Evolutionary conservation across 2,113 vertebrate species (phyloP).

Genomic region (Cynopterus brachyotis): DNA sequence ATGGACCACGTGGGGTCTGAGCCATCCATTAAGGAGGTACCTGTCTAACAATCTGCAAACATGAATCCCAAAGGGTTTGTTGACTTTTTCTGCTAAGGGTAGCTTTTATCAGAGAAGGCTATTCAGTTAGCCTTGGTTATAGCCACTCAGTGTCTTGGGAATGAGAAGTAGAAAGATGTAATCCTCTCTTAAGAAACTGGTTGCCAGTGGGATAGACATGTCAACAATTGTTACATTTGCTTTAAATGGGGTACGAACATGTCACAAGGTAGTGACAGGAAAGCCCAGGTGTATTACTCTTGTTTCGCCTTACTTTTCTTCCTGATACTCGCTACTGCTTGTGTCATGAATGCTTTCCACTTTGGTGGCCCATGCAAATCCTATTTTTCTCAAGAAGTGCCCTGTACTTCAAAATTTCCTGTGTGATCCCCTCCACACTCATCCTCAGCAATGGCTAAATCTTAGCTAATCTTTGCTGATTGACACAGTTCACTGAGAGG

Average conservation of each 20-base stretch:
- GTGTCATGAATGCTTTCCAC: not conserved
- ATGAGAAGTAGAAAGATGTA: not conserved
- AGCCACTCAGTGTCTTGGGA: not conserved
- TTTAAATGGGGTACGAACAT: not conserved
- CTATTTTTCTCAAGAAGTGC: not conserved
- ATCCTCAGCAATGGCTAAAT: not conserved
- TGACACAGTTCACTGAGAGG: not conserved
- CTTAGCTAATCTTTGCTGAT: not conserved
- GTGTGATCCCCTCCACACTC: not conserved
- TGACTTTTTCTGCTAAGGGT: not conserved
- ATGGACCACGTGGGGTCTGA: constrained; percentile 95
- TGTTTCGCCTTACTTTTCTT: not conserved
- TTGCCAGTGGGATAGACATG: not conserved
- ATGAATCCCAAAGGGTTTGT: not conserved
- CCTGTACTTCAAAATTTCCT: not conserved
- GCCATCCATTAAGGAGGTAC: constrained; percentile 96
- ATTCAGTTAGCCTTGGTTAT: not conserved
- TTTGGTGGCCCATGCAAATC: not conserved
- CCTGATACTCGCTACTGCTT: not conserved
- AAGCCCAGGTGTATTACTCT: not conserved
- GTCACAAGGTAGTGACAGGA: not conserved
- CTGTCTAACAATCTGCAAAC: not conserved
- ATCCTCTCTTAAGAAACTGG: not conserved
- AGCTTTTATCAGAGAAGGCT: not conserved
- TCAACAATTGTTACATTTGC: not conserved